Conservation (phyloP, 1,140 invertebrate genomes). For the Bradysia coprophila region DNA sequence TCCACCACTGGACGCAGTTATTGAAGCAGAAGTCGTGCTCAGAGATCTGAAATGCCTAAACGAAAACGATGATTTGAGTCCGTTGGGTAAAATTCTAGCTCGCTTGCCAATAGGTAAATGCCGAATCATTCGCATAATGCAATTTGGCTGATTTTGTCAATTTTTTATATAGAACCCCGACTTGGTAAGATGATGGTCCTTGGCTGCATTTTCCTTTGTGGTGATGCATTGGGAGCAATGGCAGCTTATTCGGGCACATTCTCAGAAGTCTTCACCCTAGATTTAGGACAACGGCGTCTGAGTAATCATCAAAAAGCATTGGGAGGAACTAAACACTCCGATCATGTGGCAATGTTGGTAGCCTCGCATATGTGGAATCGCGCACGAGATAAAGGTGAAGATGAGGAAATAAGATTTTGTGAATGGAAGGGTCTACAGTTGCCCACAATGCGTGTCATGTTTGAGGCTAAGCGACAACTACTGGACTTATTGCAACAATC, state of each 20-base stretch:
- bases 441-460: constrained; percentile 74
- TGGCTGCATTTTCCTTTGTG: constrained; percentile 67
- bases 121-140: too few species aligned
- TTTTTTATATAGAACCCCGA: constrained; percentile 63
- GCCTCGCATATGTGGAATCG: constrained; percentile 78
- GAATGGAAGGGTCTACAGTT: constrained; percentile 77
- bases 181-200: constrained; percentile 91
- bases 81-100: constrained; percentile 80
- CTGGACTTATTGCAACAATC: constrained; percentile 55
- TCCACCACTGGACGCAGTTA: constrained; percentile 83
- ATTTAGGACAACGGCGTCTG: constrained; percentile 45
- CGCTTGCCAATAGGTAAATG: constrained; percentile 56
- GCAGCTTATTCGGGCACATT: constrained; percentile 87
- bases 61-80: constrained; percentile 64
- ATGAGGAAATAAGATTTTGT: constrained; percentile 69
- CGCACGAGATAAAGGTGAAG: constrained; percentile 52
- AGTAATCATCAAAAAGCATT: constrained; percentile 62
- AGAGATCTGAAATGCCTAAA: constrained; percentile 80
- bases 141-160: too few species aligned
- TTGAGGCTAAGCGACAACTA: constrained; percentile 84
- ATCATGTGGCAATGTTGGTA: constrained; percentile 88
- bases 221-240: constrained; percentile 79
- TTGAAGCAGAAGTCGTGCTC: constrained; percentile 61
- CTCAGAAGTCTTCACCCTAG: constrained; percentile 67
- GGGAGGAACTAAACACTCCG: constrained; percentile 71